These are phyloP conservation scores for Loris lydekkerianus DNA, from an alignment of 2,797 vertebrate species.

Conservation along the genomic window DNA sequence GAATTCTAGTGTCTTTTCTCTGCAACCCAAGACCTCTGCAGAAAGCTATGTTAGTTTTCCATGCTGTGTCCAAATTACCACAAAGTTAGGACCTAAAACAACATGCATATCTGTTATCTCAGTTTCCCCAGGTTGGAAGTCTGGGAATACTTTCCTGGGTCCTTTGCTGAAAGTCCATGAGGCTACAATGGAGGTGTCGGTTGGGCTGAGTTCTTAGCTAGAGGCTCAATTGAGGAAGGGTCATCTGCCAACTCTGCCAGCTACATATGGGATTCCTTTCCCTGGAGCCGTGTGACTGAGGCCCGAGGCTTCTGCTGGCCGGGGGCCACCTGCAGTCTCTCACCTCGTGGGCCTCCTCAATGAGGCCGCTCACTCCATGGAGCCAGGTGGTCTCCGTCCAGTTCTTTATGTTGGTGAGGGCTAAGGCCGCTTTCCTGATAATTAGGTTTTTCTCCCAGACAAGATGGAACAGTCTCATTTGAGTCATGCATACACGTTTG, in stretches of 20 bases:
- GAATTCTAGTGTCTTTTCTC: background rate
- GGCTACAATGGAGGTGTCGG: fast-evolving
- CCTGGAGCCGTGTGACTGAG: background rate
- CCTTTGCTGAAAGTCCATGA: background rate
- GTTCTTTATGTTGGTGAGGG: background rate
- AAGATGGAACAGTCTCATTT: background rate
- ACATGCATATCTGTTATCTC: too few species aligned
- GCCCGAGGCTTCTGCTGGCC: background rate
- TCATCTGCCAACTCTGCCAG: too few species aligned
- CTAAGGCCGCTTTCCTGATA: background rate
- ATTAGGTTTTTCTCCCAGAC: background rate
- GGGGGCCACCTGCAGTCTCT: background rate
- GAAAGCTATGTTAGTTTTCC: background rate
- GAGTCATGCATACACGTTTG: background rate
- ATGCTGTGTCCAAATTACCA: too few species aligned
- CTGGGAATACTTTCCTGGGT: background rate
- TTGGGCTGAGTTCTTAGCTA: background rate
- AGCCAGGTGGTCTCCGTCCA: background rate
- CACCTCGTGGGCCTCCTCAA: fast-evolving
- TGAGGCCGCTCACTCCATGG: fast-evolving
- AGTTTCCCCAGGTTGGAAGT: background rate
- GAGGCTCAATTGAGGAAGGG: fast-evolving
- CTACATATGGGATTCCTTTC: background rate
- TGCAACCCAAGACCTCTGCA: background rate
- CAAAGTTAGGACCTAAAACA: too few species aligned